Evolutionary conservation across 2,888 invertebrate genomes (phyloP).

Genomic region (Fragum whitleyi): DNA sequence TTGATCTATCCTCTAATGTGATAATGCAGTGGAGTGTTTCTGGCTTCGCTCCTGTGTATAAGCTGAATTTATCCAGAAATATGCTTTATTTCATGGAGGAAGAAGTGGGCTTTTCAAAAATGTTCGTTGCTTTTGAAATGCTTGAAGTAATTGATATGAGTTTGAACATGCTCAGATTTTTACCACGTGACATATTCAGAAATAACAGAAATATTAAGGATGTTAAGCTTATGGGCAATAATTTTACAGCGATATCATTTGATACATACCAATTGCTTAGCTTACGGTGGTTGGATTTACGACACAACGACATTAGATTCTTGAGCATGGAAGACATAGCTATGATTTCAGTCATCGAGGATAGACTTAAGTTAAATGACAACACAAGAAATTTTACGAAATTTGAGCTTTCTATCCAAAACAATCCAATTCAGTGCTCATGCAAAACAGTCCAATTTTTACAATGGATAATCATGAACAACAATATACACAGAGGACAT

Average conservation of each 20-base stretch:
- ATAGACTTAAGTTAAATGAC: neutral
- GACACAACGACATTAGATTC: neutral
- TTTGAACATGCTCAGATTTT: neutral
- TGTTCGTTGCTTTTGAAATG: neutral
- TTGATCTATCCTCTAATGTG: neutral
- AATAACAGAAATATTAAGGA: neutral
- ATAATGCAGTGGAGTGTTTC: neutral
- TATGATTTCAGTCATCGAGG: neutral
- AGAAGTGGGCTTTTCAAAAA: neutral
- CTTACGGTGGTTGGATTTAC: neutral
- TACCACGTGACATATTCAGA: neutral
- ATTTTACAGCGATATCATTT: neutral
- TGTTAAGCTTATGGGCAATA: neutral
- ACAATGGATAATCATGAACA: no score
- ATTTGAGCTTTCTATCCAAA: neutral
- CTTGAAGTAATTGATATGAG: neutral
- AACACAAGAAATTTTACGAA: neutral
- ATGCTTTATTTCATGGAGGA: neutral
- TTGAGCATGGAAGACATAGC: neutral
- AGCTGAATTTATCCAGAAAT: neutral
- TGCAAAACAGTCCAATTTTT: no score
- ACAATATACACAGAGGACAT: no score
- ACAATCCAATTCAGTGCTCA: no score
- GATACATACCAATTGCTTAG: neutral
- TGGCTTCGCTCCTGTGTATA: neutral